Base-by-base conservation (phyloP, 2,113 vertebrate genomes). In the Percopsis transmontana region DNA sequence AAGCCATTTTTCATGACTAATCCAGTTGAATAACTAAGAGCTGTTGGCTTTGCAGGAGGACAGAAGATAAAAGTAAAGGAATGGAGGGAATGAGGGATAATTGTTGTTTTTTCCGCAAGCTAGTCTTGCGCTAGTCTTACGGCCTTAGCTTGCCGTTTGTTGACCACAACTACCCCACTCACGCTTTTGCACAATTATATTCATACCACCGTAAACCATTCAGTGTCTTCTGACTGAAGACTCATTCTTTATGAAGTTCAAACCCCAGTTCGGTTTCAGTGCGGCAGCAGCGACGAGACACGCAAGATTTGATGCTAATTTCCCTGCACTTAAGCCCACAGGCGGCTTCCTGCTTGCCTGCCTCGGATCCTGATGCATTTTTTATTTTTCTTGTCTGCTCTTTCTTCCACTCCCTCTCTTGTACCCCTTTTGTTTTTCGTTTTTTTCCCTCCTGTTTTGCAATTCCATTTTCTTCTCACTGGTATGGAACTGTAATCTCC, bases 401-500 rank as follows among this genome's bases (percentile, higher is more conserved):
- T 45, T 14, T 16, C 42, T 16, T 45, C 11, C 42, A 13, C 8
- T 3, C 42, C 42, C 3, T 16, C 42, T 45, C 42, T 16, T 16
- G 12, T 3, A 14, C 65, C 66, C 23, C 21, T 48, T 16, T 60
- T 48, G 39, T 19, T 42, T 73, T 20, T 61, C 0, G 1, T 45
- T 73, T 21, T 45, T 54, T 52, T 68, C 58, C 40, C 53, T 23
- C 44, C 19, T 39, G 1, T 45, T 42, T 73, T 44, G 8, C 58
- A 13, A 40, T 20, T 38, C 11, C 52, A 20, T 51, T 77, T 57
- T 72, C 60, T 24, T 19, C 41, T 58, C 5, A 20, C 39, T 62
- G 55, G n/a, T 65, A 8, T 64, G 48, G 60, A 77, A 73, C 83
- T 65, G 79, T 65, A 81, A 78, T 87, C 79, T 81, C 84, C 75